Evolutionary conservation across 2,888 invertebrate species (phyloP).

Genomic region (Rhodophaea formosa): DNA sequence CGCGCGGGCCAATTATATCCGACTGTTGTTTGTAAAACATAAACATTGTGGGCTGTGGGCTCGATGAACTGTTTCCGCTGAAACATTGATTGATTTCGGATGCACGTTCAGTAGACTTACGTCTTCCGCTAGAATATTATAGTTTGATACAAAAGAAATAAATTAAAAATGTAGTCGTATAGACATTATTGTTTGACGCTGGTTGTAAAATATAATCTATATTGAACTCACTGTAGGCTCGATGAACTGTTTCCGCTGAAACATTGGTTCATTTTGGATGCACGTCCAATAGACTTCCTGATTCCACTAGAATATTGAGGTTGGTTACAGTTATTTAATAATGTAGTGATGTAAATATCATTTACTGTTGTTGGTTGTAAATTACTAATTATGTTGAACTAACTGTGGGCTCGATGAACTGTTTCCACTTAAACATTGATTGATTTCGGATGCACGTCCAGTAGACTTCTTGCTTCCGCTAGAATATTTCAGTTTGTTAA

Average conservation of each 20-base stretch:
- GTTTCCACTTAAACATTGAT: neutral
- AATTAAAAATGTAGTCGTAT: no score
- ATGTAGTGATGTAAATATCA: no score
- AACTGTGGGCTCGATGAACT: neutral
- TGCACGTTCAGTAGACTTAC: neutral
- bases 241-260: neutral
- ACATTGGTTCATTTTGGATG: neutral
- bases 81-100: neutral
- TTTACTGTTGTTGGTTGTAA: no score
- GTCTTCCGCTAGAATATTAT: no score
- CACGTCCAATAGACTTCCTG: neutral
- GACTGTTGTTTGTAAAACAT: conserved; percentile 22
- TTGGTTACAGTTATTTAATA: no score
- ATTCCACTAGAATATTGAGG: no score
- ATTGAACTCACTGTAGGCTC: no score
- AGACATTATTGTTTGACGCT: no score
- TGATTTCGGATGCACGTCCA: conserved; percentile 4
- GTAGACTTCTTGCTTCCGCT: neutral
- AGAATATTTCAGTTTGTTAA: no score
- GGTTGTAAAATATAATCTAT: no score
- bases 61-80: neutral
- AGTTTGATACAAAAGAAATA: no score
- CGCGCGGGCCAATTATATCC: neutral
- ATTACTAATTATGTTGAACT: neutral
- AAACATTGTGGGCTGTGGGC: conserved; percentile 2